Conservation (phyloP, 2,888 invertebrate genomes). For the Calameuta idolon region DNA sequence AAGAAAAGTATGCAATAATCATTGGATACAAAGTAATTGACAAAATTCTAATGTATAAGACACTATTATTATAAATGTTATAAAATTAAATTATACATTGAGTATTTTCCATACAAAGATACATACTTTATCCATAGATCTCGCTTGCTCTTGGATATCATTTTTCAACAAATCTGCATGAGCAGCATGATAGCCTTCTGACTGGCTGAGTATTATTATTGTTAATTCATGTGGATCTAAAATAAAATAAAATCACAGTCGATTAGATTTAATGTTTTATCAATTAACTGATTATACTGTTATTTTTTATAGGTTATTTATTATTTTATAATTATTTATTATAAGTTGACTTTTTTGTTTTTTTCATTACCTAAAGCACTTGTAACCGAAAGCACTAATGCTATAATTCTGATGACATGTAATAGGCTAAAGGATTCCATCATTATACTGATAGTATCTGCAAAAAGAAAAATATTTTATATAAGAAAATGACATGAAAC, state of each 20-base stretch:
- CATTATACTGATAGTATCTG: not conserved
- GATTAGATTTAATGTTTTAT: not conserved
- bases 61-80: not conserved
- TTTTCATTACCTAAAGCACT: not conserved
- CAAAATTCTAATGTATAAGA: slow-evolving; percentile 29
- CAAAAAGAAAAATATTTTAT: not conserved
- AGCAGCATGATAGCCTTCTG: slow-evolving; percentile 74
- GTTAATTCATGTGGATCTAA: slow-evolving; percentile 72
- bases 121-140: slow-evolving; percentile 54
- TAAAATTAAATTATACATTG: not conserved
- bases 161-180: slow-evolving; percentile 71
- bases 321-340: not conserved
- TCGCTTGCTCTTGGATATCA: slow-evolving; percentile 72
- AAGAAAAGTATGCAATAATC: not conserved
- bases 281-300: not conserved
- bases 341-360: not conserved
- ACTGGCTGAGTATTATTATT: slow-evolving; percentile 76
- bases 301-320: no score
- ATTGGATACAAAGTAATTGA: not conserved
- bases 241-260: slow-evolving; percentile 58
- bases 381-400: not conserved
- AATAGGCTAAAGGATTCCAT: not conserved
- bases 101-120: not conserved
- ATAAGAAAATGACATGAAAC: not conserved
- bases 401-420: not conserved